Evolutionary conservation across 2,113 vertebrate genomes (phyloP).

Genomic region (Saccopteryx leptura): DNA sequence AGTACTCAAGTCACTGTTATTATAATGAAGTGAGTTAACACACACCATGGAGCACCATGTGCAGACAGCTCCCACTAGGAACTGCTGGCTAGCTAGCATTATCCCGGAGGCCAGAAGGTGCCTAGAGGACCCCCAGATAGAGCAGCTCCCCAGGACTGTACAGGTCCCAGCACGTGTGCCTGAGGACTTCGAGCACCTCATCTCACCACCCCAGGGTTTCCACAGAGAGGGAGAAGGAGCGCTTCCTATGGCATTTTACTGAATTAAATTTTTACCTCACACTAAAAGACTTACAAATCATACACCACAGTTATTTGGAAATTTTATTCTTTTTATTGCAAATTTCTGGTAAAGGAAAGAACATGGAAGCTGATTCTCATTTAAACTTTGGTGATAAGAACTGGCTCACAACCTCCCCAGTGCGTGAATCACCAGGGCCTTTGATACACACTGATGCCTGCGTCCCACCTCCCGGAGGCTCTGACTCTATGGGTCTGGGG

Average conservation of each 20-base stretch:
- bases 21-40: not conserved
- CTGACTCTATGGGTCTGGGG: not conserved
- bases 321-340: conserved; percentile 83
- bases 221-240: not conserved
- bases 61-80: too few relatives aligned
- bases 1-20: not conserved
- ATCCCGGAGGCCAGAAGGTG: not conserved
- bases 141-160: not conserved
- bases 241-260: not conserved
- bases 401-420: not conserved
- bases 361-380: conserved; percentile 68
- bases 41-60: not conserved
- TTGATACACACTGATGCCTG: not conserved
- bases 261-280: not conserved
- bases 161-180: not conserved
- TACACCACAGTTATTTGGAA: conserved; percentile 43
- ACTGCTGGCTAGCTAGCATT: accelerated
- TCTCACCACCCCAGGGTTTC: not conserved
- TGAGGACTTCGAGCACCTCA: not conserved
- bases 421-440: not conserved
- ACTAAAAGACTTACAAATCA: conserved; percentile 30
- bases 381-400: conserved; percentile 72
- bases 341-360: conserved; percentile 79
- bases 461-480: not conserved
- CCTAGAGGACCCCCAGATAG: not conserved